Evolutionary conservation across 2,113 vertebrate genomes (phyloP).

Genomic region (Saguinus midas): DNA sequence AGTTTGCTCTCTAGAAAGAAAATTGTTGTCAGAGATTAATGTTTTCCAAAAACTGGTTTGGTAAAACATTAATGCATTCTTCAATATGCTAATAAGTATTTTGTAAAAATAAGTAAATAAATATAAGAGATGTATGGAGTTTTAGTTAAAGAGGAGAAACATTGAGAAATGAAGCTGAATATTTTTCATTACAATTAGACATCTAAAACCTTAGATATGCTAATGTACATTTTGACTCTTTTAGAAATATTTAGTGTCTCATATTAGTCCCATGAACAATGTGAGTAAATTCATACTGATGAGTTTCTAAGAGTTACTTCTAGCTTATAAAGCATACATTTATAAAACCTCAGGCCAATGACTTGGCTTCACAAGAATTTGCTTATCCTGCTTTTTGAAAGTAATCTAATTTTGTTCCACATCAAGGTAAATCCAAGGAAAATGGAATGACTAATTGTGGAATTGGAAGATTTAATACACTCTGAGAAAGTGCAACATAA

Average conservation of each 20-base stretch:
- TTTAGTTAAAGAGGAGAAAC: neutral
- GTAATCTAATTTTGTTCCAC: neutral
- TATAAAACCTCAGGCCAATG: neutral
- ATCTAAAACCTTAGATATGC: neutral
- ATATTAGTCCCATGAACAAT: neutral
- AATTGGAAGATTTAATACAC: neutral
- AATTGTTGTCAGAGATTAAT: neutral
- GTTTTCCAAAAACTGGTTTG: neutral
- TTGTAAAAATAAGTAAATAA: neutral
- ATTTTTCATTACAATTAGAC: neutral
- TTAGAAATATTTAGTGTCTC: neutral
- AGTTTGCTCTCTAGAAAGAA: neutral
- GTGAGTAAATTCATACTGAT: neutral
- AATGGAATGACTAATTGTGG: neutral
- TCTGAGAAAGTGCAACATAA: neutral
- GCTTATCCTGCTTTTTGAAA: neutral
- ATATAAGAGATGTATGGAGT: neutral
- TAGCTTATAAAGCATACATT: neutral
- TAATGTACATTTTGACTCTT: neutral
- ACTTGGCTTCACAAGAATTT: neutral
- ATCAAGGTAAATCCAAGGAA: neutral
- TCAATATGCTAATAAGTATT: neutral
- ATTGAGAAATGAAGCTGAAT: neutral
- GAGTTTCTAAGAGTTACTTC: neutral
- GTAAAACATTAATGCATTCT: constrained; percentile 1